Base-by-base conservation (phyloP, 2,888 invertebrate species). In the Schizotus pectinicornis region DNA sequence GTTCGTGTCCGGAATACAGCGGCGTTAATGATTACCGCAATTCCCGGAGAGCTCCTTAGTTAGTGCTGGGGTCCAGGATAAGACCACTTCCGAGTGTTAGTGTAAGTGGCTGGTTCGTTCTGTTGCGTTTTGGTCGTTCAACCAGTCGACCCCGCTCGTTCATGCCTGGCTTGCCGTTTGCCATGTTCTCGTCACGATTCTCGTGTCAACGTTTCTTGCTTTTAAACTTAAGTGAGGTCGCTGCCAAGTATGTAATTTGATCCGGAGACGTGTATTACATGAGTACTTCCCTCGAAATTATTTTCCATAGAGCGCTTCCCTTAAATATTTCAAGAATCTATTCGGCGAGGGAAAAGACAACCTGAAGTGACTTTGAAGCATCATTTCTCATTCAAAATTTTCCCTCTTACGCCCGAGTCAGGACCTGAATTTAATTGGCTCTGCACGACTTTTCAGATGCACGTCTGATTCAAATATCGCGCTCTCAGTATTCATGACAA, bases 31-130 rank as follows among this genome's bases (percentile, higher is more conserved):
- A 63, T 49, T 31, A 35, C 60, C 57, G 12, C 60, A 58, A 55
- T 62, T 49, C 57, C 49, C 56, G 31, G 48, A 54, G 57, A 63
- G 60, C 55, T 50, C 39, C 51, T 60, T 63, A 58, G 61, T 60
- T 60, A 60, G 56, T 49, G 36, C 42, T 35, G 37, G 36, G 50
- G 56, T 59, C 59, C 48, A 47, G 54, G 38, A 53, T 58, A 58
- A 61, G 58, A 56, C 63, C 58, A 63, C 61, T 59, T 63, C 56
- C 61, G 56, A 61, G 54, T 56, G 61, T 60, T 57, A 42, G 47
- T 47, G 36, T 59, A 61, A 63, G 58, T 50, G 61, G 57, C 39
- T 46, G 43, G 7, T 43, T 35, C 43, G 22, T 43, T 50, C 22
- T 41, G 41, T 39, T 39, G 38, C 41, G 35, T 37, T 35, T 48